Evolutionary conservation across 2,797 vertebrate genomes (phyloP).

Genomic region (Lithobates sylvaticus): DNA sequence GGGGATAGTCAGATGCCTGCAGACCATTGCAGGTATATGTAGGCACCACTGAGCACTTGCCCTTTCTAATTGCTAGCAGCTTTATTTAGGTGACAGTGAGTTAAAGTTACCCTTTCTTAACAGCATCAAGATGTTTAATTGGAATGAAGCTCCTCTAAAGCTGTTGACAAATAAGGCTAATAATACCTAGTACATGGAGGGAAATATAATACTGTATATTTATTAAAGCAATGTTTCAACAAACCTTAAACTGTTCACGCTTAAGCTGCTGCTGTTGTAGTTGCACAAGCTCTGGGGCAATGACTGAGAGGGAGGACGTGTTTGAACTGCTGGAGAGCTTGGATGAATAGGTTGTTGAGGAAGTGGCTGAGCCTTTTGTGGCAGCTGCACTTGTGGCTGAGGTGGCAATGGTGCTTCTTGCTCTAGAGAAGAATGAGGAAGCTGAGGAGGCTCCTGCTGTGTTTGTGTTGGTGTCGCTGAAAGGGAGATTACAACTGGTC

Average conservation of each 20-base stretch:
- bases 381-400: conserved; percentile 74
- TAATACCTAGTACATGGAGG: too few relatives aligned
- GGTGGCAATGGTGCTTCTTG: conserved; percentile 66
- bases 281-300: conserved; percentile 84
- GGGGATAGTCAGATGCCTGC: too few relatives aligned
- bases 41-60: too few relatives aligned
- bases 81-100: too few relatives aligned
- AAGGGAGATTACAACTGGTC: conserved; percentile 64
- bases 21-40: too few relatives aligned
- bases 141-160: too few relatives aligned
- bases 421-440: conserved; percentile 68
- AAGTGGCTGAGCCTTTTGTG: conserved; percentile 68
- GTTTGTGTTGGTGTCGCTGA: conserved; percentile 63
- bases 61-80: too few relatives aligned
- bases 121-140: too few relatives aligned
- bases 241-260: conserved; percentile 94
- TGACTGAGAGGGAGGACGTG: conserved; percentile 82
- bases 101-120: too few relatives aligned
- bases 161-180: too few relatives aligned
- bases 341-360: conserved; percentile 76
- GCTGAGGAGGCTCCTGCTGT: conserved; percentile 72
- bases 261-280: conserved; percentile 89
- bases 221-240: conserved; percentile 14
- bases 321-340: conserved; percentile 72
- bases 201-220: not conserved